Evolutionary conservation across 2,888 invertebrate species (phyloP).

Genomic region (Melitaea athalia): DNA sequence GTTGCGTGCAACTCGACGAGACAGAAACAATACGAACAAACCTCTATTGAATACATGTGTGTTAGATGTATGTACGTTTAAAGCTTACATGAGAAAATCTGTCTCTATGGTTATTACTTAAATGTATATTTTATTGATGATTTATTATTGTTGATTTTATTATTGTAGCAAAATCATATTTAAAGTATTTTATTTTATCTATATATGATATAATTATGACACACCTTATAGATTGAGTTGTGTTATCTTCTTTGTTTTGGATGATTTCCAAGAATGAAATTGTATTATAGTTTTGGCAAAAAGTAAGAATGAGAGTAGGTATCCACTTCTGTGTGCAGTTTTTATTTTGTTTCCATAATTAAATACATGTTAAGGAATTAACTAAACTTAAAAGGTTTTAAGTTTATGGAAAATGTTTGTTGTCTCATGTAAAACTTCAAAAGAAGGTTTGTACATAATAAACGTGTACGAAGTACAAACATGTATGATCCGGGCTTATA

Average conservation of each 20-base stretch:
- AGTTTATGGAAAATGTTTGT: too few relatives aligned
- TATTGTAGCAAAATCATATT: too few relatives aligned
- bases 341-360: neutral
- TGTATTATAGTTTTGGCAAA: constrained; percentile 16
- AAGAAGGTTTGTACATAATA: neutral
- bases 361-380: neutral
- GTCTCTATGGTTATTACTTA: constrained; percentile 8
- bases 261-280: constrained; percentile 26
- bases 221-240: neutral
- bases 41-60: constrained; percentile 26
- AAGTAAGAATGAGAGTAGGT: constrained; percentile 7
- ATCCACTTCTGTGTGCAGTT: neutral
- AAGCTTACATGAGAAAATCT: constrained; percentile 2
- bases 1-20: constrained; percentile 57
- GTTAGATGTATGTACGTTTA: constrained; percentile 6
- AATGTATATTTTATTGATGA: neutral
- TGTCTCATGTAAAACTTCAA: neutral
- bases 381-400: neutral
- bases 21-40: constrained; percentile 52
- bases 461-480: neutral
- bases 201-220: too few relatives aligned
- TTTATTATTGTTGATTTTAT: too few relatives aligned
- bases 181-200: too few relatives aligned
- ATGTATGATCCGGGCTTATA: neutral
- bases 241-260: constrained; percentile 15